Evolutionary conservation across 1,140 invertebrate genomes (phyloP).

Genomic region (Bombus impatiens): DNA sequence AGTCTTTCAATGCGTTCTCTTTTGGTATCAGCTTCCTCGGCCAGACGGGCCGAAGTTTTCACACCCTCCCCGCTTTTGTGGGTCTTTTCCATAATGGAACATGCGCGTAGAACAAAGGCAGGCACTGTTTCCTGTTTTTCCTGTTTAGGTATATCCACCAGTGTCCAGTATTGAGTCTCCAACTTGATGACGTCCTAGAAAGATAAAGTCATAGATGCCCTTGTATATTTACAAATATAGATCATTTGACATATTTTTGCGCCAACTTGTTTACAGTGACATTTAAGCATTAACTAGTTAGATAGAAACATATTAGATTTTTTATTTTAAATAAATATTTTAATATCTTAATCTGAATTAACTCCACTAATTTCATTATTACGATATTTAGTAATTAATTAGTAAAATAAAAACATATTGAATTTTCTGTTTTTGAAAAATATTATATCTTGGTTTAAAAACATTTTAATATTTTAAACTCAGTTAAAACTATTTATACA

Average conservation of each 20-base stretch:
- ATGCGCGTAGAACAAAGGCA: constrained; percentile 93
- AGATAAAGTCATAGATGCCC: constrained; percentile 12
- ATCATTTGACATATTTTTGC: not conserved
- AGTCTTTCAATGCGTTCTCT: constrained; percentile 92
- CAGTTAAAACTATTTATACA: too few species aligned
- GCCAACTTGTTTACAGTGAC: not conserved
- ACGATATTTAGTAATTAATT: too few species aligned
- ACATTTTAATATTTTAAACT: too few species aligned
- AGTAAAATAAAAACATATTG: too few species aligned
- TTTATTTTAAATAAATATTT: too few species aligned
- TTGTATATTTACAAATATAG: not conserved
- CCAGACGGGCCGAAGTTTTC: constrained; percentile 91
- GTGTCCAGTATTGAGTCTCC: constrained; percentile 96
- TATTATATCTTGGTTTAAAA: too few species aligned
- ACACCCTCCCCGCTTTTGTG: constrained; percentile 94
- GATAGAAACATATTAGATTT: too few species aligned
- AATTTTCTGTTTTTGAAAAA: too few species aligned
- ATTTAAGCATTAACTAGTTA: not conserved
- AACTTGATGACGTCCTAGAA: constrained; percentile 94
- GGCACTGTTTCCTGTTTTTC: constrained; percentile 95
- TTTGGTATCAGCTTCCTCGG: constrained; percentile 92
- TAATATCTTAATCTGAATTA: too few species aligned
- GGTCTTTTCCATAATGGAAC: constrained; percentile 94
- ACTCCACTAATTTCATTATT: too few species aligned
- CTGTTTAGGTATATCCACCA: constrained; percentile 94